Evolutionary conservation across 2,113 vertebrate genomes (phyloP), one percentile per base, ranked within the genome.

Genomic region (Lynx canadensis): DNA sequence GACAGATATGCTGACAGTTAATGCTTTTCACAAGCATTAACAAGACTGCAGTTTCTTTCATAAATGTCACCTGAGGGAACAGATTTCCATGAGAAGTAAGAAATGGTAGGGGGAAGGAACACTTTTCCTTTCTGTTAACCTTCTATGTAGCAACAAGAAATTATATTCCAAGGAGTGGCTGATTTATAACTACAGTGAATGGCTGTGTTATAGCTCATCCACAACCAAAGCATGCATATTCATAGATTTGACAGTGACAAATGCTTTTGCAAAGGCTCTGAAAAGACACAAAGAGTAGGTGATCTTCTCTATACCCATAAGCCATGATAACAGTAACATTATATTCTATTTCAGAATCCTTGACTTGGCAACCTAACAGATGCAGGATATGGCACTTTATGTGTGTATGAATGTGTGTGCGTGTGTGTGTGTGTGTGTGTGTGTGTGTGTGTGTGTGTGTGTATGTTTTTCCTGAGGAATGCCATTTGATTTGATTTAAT

Each of bases 401-500:
- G 27, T 86, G 21, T 84, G 84, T 8, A 33, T 45, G 45, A 45
- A 9, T 45, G 45, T 45, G 6, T 41, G 36, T 36, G 36, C 9
- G 45, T 45, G 7, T 45, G 7, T 45, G 45, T 45, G 41, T 45
- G 41, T 41, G 41, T 41, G 41, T n/a, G n/a, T 41, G 36, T 36
- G 36, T 45, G 45, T 45, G 7, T 45, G 7, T 45, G 45, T 45
- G 41, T 45, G 41, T 41, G 41, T 41, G 41, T 41, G 41, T 45
- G 41, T 45, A 7, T 11, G 10, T 80, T 93, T 19, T 19, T 16
- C 14, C 45, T 50, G 16, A 93, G 38, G n/a, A 98, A 86, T 82
- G 45, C 2, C 38, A 87, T 23, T 96, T 96, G 82, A 96, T 97
- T 97, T 91, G 78, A 93, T 93, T 96, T 97, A 95, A 91, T 97